These are phyloP conservation scores for Nemotelus nigrinus DNA, from an alignment of 2,888 invertebrate species.

Conservation along the genomic window DNA sequence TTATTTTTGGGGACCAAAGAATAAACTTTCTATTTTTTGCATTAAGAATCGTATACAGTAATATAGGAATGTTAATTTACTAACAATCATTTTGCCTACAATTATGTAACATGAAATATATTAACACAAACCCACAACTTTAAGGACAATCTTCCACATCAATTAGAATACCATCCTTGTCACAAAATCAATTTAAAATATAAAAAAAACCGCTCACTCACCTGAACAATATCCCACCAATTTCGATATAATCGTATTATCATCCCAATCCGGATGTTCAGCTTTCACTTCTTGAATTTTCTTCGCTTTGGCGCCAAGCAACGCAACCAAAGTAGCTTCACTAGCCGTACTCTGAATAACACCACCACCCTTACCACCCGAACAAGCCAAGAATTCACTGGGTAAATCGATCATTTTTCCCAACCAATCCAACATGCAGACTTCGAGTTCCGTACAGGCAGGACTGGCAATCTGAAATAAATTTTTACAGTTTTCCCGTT, in stretches of 20 bases:
- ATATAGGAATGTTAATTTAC: no score
- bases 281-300: constrained; percentile 75
- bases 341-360: constrained; percentile 95
- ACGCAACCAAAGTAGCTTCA: constrained; percentile 91
- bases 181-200: no score
- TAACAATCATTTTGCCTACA: no score
- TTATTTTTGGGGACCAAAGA: no score
- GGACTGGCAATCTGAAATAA: constrained; percentile 84
- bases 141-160: no score
- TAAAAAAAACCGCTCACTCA: constrained; percentile 57
- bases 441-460: constrained; percentile 95
- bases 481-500: not conserved
- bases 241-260: constrained; percentile 77
- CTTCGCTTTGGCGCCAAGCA: constrained; percentile 88
- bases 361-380: constrained; percentile 87
- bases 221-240: constrained; percentile 89
- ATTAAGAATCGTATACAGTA: no score
- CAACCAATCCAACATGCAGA: constrained; percentile 95
- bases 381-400: constrained; percentile 81
- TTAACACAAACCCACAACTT: no score
- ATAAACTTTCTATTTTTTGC: no score
- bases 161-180: no score
- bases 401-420: constrained; percentile 93
- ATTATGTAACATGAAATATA: no score
- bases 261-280: constrained; percentile 79